A percentile compares a stretch with the other conserved stretches of the same genome.
These are phyloP conservation scores for Zosterops borbonicus DNA, from an alignment of 2,113 vertebrate genomes.

Conservation along the genomic window DNA sequence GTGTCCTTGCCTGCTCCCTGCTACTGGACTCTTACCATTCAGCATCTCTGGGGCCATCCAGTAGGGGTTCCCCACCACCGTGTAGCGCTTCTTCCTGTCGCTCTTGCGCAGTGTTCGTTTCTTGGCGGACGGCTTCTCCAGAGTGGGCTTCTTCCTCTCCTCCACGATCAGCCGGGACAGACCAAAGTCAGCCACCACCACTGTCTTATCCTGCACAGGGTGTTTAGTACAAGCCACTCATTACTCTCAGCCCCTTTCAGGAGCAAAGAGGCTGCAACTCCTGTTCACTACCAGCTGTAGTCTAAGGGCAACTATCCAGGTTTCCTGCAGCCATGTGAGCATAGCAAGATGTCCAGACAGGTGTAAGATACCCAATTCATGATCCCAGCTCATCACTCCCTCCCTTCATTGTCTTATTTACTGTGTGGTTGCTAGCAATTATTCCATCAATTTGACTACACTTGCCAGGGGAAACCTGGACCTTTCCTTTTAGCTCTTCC, in stretches of 20 bases:
- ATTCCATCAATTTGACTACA: not conserved
- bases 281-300: not conserved
- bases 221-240: not conserved
- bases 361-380: not conserved
- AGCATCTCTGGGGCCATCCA: constrained; percentile 99
- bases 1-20: not conserved
- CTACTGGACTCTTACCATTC: constrained; percentile 79
- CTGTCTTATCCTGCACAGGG: constrained; percentile 86
- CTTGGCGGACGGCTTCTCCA: constrained; percentile 86
- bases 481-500: not conserved
- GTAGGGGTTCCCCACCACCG: constrained; percentile 95
- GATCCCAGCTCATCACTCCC: not conserved
- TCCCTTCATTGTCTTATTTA: not conserved
- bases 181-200: constrained; percentile 95
- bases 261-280: not conserved
- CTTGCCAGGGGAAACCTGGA: not conserved
- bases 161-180: constrained; percentile 90
- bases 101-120: constrained; percentile 86
- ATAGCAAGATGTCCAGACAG: not conserved
- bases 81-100: constrained; percentile 94
- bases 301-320: not conserved
- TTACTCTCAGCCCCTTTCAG: not conserved
- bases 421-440: not conserved
- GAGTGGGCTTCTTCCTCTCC: constrained; percentile 84
- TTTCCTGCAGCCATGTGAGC: not conserved